These are phyloP conservation scores for Phymatocera aterrima DNA, from an alignment of 2,888 invertebrate species.

Conservation along the genomic window DNA sequence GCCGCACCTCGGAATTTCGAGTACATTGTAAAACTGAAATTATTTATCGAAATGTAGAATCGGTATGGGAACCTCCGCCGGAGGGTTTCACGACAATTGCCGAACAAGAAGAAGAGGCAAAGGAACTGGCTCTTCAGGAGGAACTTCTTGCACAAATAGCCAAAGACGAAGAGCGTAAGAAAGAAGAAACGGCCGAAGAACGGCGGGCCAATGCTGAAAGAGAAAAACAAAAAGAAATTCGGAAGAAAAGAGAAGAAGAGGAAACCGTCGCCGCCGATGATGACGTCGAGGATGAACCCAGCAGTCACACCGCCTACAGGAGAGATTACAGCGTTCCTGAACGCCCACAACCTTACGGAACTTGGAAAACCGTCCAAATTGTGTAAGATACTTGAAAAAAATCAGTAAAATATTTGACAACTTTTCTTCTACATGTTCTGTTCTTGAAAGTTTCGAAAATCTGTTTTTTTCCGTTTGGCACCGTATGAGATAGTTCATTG, in stretches of 20 bases:
- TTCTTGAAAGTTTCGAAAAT: too few relatives aligned
- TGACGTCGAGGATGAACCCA: conserved; percentile 66
- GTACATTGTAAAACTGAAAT: conserved; percentile 20
- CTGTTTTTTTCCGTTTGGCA: too few relatives aligned
- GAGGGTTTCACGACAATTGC: conserved; percentile 83
- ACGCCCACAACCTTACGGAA: conserved; percentile 83
- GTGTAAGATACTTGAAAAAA: conserved; percentile 76
- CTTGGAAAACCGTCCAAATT: conserved; percentile 83
- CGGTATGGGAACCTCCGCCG: conserved; percentile 85
- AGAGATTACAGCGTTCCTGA: conserved; percentile 79
- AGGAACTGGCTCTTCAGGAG: conserved; percentile 75
- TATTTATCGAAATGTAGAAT: conserved; percentile 58
- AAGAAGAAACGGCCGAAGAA: conserved; percentile 70
- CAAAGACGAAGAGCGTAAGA: conserved; percentile 74
- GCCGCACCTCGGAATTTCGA: background rate
- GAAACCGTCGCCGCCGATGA: conserved; percentile 51
- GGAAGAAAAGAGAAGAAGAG: conserved; percentile 76
- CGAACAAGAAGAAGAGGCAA: conserved; percentile 79
- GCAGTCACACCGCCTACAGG: conserved; percentile 65
- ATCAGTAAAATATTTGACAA: too few relatives aligned
- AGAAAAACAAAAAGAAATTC: conserved; percentile 64
- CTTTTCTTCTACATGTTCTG: too few relatives aligned
- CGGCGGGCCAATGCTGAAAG: conserved; percentile 67
- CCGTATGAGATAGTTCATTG: conserved; percentile 75
- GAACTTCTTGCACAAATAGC: conserved; percentile 75